Evolutionary conservation across 2,888 invertebrate genomes (phyloP), one percentile per base, ranked within the genome.

Genomic region (Acronicta psi): DNA sequence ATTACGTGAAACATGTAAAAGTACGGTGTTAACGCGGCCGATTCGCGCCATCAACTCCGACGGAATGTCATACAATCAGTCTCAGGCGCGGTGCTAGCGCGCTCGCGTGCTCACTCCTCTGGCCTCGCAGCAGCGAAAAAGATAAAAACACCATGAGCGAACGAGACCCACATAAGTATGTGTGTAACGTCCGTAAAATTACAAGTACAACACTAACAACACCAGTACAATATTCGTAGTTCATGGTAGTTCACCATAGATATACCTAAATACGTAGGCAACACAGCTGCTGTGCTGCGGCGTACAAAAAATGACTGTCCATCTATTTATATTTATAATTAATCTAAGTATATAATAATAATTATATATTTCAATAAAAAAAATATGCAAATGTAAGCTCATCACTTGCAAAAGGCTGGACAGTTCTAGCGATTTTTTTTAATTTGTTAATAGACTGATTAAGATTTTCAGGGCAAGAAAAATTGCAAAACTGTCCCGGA

Each of bases 1-100:
- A 71, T 69, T 69, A 66, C 79, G 79, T 71, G 78, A 72, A 77
- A 72, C 80, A 79, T 75, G 79, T 13, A 72, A 76, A 66, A 73
- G 71, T 70, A 58, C 63, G 53, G 66, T 70, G 57, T 67, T 75
- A 80, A 86, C 87, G 81, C 91, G 88, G 78, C 87, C 84, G 83
- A 67, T 79, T 78, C 83, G 83, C 83, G 79, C 77, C 81, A 78
- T 82, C 75, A 64, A 83, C 86, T 83, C 69, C 75, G 80, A 66
- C 84, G 86, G 87, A 90, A 88, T 90, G 90, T 84, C 63, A 63
- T 64, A 51, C 43, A 61, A 53, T 4, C 31, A 13, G 55, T 52
- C 25, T 8, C 56, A 53, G 69, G 53, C 61, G 58, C 59, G 68
- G 59, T 69, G 65, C 69, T 67, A 49, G 46, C 53, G 75, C 75